Evolutionary conservation across 2,797 vertebrate species (phyloP).

Genomic region (Allobates femoralis): DNA sequence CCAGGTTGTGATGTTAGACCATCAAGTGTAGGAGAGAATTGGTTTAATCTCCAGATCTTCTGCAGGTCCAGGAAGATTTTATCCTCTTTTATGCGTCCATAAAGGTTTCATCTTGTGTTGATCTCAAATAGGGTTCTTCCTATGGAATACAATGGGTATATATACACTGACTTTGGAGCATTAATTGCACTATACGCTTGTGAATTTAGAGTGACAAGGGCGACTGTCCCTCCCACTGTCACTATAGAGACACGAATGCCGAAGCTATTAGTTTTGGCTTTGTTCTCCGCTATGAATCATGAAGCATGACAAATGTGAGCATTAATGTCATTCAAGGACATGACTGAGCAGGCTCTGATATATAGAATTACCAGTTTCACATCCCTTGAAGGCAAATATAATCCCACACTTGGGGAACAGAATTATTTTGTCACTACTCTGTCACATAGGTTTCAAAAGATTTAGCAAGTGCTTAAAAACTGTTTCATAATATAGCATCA

Average conservation of each 20-base stretch:
- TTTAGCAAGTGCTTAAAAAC: neutral
- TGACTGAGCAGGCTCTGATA: neutral
- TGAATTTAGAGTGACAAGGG: neutral
- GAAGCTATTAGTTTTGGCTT: slow-evolving; percentile 16
- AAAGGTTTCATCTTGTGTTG: neutral
- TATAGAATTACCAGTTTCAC: neutral
- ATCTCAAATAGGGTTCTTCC: neutral
- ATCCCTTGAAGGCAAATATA: neutral
- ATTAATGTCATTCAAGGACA: neutral
- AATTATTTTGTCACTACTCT: neutral
- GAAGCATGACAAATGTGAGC: slow-evolving; percentile 18
- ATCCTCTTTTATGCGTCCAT: neutral
- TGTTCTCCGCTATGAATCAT: slow-evolving; percentile 32
- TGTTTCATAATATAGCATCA: neutral
- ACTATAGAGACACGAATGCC: slow-evolving; percentile 48
- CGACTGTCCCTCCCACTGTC: slow-evolving; percentile 16
- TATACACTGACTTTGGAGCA: neutral
- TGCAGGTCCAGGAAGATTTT: neutral
- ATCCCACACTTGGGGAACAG: neutral
- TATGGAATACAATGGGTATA: neutral
- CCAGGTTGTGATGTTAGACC: neutral
- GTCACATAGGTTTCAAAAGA: neutral
- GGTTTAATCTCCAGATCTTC: neutral
- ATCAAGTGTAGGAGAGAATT: neutral
- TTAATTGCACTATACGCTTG: neutral